phyloP scores from a whole-genome alignment of 2,888 invertebrate genomes.

The Andrena bicolor region DNA sequence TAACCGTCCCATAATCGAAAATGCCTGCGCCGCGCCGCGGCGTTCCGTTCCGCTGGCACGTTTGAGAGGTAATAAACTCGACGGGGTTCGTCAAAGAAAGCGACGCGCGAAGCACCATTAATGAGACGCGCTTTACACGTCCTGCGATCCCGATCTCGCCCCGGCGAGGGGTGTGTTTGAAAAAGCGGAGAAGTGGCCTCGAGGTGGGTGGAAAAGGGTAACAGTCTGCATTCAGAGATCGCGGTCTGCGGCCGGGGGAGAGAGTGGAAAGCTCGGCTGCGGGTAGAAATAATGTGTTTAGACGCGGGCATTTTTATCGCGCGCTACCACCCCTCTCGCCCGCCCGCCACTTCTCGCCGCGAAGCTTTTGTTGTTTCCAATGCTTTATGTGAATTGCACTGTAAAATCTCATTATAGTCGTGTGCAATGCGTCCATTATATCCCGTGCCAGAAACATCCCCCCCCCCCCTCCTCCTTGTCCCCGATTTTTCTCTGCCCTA shows the following conservation, averaged over 20 bases:
- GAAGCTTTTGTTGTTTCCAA: slow-evolving; percentile 80
- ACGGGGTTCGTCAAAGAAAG: slow-evolving; percentile 39
- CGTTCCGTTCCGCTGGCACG: slow-evolving; percentile 9
- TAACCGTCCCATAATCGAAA: slow-evolving; percentile 50
- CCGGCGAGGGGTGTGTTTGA: slow-evolving; percentile 38
- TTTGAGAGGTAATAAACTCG: slow-evolving; percentile 48
- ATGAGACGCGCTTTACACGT: slow-evolving; percentile 53
- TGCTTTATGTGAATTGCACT: slow-evolving; percentile 83
- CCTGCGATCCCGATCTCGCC: slow-evolving; percentile 41
- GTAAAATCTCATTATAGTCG: slow-evolving; percentile 84
- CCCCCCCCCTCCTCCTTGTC: slow-evolving; percentile 65
- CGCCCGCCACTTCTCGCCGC: slow-evolving; percentile 36
- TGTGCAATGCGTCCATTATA: slow-evolving; percentile 81
- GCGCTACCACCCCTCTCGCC: slow-evolving; percentile 16
- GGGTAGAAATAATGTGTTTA: slow-evolving; percentile 81
- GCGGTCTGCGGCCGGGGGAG: slow-evolving; percentile 55
- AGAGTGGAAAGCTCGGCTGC: slow-evolving; percentile 69
- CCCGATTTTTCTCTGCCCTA: slow-evolving; percentile 45
- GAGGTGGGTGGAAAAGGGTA: slow-evolving; percentile 59
- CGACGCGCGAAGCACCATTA: slow-evolving; percentile 40
- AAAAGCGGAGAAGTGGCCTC: slow-evolving; percentile 43
- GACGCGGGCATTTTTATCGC: slow-evolving; percentile 81
- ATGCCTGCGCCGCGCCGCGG: slow-evolving; percentile 11
- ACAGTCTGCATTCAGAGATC: slow-evolving; percentile 66
- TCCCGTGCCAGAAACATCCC: slow-evolving; percentile 81